Evolutionary conservation across 2,797 vertebrate species (phyloP).

Genomic region (Chaetodon trifasciatus): DNA sequence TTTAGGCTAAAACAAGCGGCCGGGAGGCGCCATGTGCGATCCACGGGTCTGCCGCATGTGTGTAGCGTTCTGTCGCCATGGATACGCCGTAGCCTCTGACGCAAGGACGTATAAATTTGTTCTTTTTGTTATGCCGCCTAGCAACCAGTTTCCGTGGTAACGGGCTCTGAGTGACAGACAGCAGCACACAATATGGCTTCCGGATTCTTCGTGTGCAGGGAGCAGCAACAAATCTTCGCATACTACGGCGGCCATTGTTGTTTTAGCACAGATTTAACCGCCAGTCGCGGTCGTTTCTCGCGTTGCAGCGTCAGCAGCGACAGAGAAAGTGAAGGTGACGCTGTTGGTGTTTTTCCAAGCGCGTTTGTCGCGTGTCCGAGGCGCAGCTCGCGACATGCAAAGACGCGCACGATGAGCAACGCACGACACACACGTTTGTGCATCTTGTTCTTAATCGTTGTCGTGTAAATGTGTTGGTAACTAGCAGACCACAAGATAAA

Average conservation of each 20-base stretch:
- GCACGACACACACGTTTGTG: fast-evolving
- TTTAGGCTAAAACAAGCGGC: slow-evolving; percentile 38
- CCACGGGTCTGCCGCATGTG: slow-evolving; percentile 74
- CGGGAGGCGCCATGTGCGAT: slow-evolving; percentile 60
- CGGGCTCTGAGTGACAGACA: slow-evolving; percentile 73
- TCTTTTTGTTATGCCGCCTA: slow-evolving; percentile 92
- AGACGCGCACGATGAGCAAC: background rate
- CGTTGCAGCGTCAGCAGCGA: background rate
- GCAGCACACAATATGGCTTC: slow-evolving; percentile 76
- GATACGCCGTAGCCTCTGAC: slow-evolving; percentile 90
- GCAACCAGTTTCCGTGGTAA: slow-evolving; percentile 89
- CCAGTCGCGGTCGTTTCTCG: background rate
- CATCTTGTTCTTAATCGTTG: background rate
- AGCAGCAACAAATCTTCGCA: background rate
- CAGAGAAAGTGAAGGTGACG: background rate
- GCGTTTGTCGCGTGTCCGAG: background rate
- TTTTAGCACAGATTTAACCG: background rate
- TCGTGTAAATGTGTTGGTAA: background rate
- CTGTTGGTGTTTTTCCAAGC: background rate
- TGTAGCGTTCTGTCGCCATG: slow-evolving; percentile 89
- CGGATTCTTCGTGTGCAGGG: slow-evolving; percentile 67
- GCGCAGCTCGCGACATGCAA: background rate
- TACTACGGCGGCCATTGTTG: background rate
- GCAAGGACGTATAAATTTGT: slow-evolving; percentile 89
- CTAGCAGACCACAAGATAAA: background rate